Conservation (phyloP, 1,140 invertebrate genomes). For the Drosophila orena region DNA sequence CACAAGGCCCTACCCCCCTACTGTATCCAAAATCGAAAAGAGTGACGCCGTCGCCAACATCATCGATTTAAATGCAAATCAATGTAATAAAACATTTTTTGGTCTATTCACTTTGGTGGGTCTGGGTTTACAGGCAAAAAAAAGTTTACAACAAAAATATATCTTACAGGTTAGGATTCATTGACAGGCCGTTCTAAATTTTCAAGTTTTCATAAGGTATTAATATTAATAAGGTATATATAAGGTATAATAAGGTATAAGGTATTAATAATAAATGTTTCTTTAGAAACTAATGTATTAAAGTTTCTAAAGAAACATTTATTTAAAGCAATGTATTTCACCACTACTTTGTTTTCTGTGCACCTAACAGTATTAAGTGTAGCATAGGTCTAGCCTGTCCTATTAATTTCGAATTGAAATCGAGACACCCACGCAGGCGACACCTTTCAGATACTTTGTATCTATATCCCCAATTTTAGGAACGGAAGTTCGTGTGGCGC, state of each 20-base stretch:
- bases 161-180: too few relatives aligned
- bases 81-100: conserved; percentile 82
- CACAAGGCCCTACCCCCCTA: not conserved
- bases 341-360: not conserved
- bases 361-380: conserved; percentile 26
- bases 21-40: conserved; percentile 15
- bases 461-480: conserved; percentile 21
- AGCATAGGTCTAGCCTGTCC: conserved; percentile 36
- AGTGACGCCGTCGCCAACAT: conserved; percentile 65
- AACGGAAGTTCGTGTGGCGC: conserved; percentile 80
- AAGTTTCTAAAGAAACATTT: too few relatives aligned
- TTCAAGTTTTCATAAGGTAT: too few relatives aligned
- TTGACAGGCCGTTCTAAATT: too few relatives aligned
- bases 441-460: conserved; percentile 34
- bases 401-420: conserved; percentile 76
- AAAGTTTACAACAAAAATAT: not conserved
- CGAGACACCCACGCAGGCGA: conserved; percentile 65
- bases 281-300: too few relatives aligned
- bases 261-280: too few relatives aligned
- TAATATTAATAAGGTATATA: too few relatives aligned
- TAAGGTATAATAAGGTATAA: too few relatives aligned
- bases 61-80: conserved; percentile 83
- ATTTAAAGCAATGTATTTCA: too few relatives aligned
- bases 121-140: conserved; percentile 5
- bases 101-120: conserved; percentile 17